Evolutionary conservation across 2,888 invertebrate genomes (phyloP), one percentile per base, ranked within the genome.

Genomic region (Callimorpha dominula): DNA sequence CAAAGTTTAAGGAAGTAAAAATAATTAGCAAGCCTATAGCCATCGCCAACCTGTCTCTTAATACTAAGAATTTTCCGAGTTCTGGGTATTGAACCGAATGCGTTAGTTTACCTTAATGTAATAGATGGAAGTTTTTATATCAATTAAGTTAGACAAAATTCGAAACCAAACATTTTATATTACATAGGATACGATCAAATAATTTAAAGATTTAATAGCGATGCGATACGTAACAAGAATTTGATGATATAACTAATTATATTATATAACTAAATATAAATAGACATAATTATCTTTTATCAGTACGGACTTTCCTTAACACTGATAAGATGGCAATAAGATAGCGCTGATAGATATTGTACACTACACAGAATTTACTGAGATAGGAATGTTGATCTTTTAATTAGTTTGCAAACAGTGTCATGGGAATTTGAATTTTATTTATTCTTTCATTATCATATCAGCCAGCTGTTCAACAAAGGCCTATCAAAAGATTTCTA

Each of bases 311-410:
- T 67, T 65, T 68, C n/a, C 64, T 42, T 64, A 43, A 20, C 63
- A 6, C 14, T 72, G 78, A 83, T 81, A 83, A 81, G 81, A 81
- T 81, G 52, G 0, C 64, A 83, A 83, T 81, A 70, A 81, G 81
- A 83, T 81, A 62, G 54, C 0, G 15, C 62, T 70, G 73, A 75
- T 71, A 68, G 20, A 66, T 69, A 74, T 71, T 70, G 40, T 60
- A 63, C 71, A 46, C 57, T 62, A 78, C 66, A 31, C 76, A 76
- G n/a, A 46, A 11, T 11, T 12, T 71, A 8, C 42, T 6, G 49
- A 65, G 69, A 69, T 63, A 69, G 42, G 7, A 63, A 63, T 69
- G 62, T 69, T 50, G 50, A 42, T 63, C 20, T 50, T 42, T n/a
- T 31, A 60, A 60, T 69, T 50, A 42, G 0, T 69, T 63, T 42